Conservation (phyloP, 1,140 invertebrate genomes). For the Cydia fagiglandana region DNA sequence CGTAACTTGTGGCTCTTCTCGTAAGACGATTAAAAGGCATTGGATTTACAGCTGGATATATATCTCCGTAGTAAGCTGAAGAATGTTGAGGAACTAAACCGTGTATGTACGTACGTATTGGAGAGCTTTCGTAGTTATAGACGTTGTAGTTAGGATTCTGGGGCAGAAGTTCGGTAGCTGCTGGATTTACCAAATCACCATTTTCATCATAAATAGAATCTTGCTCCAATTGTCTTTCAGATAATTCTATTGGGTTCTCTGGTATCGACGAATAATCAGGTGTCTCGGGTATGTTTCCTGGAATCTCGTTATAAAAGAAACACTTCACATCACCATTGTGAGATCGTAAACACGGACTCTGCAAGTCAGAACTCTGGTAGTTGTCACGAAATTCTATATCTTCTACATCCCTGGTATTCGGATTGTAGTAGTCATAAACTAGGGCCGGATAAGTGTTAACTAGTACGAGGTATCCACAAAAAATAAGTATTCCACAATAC, state of each 20-base stretch:
- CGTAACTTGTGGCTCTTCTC: constrained; percentile 9
- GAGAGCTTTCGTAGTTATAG: constrained; percentile 12
- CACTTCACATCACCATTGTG: constrained; percentile 21
- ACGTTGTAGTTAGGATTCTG: neutral
- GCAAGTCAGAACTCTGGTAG: neutral
- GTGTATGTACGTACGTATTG: constrained; percentile 36
- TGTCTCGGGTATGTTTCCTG: neutral
- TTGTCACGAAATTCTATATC: neutral
- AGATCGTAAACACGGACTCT: neutral
- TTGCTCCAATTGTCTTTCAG: neutral
- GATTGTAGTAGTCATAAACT: constrained; percentile 1
- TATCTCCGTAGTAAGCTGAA: neutral
- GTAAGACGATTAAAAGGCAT: neutral
- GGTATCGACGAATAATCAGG: neutral
- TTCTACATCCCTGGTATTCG: neutral
- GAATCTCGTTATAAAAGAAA: neutral
- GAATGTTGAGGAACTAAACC: constrained; percentile 25
- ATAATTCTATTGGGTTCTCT: neutral
- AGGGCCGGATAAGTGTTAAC: neutral
- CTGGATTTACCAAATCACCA: neutral
- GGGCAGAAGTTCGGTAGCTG: neutral
- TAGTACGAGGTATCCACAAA: neutral
- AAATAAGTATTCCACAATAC: neutral
- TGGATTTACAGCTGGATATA: neutral
- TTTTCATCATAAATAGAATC: neutral